phyloP scores from a whole-genome alignment of 2,797 vertebrate species.

The Muscicapa comitata region DNA sequence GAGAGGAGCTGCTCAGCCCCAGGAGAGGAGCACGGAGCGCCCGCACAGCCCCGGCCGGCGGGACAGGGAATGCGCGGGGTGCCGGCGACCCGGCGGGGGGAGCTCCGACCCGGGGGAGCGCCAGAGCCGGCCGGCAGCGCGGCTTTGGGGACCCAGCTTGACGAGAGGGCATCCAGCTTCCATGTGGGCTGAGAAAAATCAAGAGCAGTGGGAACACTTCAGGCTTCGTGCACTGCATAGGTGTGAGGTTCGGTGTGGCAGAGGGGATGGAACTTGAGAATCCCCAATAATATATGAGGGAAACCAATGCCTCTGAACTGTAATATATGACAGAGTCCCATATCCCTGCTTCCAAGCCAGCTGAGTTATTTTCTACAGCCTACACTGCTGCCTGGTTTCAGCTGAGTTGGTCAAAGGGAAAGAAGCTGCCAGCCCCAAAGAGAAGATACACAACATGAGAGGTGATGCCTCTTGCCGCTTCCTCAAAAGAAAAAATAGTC shows the following conservation, averaged over 20 bases:
- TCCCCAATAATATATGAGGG: accelerated
- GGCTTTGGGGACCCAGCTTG: accelerated
- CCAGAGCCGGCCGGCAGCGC: not conserved
- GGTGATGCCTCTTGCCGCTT: not conserved
- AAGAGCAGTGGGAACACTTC: accelerated
- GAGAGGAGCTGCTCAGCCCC: not conserved
- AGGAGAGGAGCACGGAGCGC: not conserved
- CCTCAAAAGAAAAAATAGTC: not conserved
- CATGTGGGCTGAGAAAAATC: too few relatives aligned
- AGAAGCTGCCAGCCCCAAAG: not conserved
- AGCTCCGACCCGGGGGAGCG: not conserved
- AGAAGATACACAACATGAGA: not conserved
- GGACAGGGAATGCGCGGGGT: not conserved
- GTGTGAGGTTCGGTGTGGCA: accelerated
- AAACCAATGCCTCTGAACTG: accelerated
- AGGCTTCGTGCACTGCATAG: accelerated
- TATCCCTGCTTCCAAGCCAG: not conserved
- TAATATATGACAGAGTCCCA: accelerated
- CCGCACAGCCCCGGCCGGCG: not conserved
- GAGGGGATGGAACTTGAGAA: not conserved
- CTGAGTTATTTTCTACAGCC: not conserved
- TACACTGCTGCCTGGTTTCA: not conserved
- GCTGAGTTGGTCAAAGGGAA: not conserved
- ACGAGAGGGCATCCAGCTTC: not conserved
- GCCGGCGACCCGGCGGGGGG: not conserved